Percentiles rank a stretch among this genome's conserved stretches.
phyloP scores from a whole-genome alignment of 2,888 invertebrate genomes.

The Nemurella pictetii region DNA sequence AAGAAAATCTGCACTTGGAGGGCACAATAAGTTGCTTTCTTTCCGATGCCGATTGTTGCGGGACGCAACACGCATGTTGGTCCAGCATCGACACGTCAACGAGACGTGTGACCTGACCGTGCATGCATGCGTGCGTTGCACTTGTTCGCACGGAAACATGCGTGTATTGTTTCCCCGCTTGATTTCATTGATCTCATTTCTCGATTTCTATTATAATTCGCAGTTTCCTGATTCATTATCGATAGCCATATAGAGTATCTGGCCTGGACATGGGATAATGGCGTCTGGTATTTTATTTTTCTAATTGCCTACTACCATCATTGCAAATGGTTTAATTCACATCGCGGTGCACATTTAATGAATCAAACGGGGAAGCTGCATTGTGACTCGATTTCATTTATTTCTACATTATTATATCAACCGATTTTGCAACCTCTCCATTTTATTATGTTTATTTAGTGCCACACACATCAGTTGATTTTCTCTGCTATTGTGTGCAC shows the following conservation, averaged over 20 bases:
- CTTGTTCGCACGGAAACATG: too few species aligned
- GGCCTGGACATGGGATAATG: background rate
- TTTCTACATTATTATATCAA: background rate
- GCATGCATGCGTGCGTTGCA: background rate
- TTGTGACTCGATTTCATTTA: background rate
- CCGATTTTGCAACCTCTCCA: background rate
- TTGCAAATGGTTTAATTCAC: background rate
- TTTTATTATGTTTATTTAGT: background rate
- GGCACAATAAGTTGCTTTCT: too few species aligned
- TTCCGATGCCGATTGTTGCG: too few species aligned
- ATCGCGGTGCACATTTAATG: background rate
- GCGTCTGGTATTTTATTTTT: background rate
- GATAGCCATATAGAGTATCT: constrained; percentile 2
- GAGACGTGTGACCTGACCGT: background rate
- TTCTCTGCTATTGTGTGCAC: background rate
- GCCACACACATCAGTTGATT: background rate
- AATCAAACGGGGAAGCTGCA: background rate
- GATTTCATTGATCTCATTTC: constrained; percentile 18
- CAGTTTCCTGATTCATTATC: constrained; percentile 24
- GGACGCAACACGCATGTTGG: too few species aligned
- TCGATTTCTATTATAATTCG: background rate
- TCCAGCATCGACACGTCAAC: background rate
- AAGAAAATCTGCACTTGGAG: too few species aligned
- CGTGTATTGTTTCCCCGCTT: constrained; percentile 9
- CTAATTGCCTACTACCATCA: background rate